Evolutionary conservation across 2,797 vertebrate genomes (phyloP).

Genomic region (Ctenochaetus hawaiiensis): DNA sequence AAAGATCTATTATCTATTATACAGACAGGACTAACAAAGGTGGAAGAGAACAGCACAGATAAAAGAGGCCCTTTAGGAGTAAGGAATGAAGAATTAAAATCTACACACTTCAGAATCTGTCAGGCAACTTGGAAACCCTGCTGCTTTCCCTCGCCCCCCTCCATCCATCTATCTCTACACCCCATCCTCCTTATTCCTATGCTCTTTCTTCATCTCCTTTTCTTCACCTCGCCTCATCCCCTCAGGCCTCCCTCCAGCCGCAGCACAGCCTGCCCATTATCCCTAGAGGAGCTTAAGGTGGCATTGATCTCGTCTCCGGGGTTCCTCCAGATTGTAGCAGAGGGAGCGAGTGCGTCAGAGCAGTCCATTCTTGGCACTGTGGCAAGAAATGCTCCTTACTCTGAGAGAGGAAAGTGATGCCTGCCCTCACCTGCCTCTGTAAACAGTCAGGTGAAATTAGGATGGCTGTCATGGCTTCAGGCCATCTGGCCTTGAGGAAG

Average conservation of each 20-base stretch:
- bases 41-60: background rate
- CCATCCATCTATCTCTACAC: background rate
- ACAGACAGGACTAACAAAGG: background rate
- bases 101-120: conserved; percentile 10
- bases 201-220: conserved; percentile 50
- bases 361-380: conserved; percentile 53
- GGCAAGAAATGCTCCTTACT: conserved; percentile 28
- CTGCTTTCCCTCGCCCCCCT: conserved; percentile 20
- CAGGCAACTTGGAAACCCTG: conserved; percentile 19
- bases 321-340: conserved; percentile 73
- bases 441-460: conserved; percentile 43
- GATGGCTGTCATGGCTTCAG: conserved; percentile 1
- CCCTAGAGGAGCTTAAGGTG: conserved; percentile 75
- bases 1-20: background rate
- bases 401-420: conserved; percentile 37
- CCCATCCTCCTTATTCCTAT: conserved; percentile 35
- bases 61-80: conserved; percentile 3
- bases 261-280: conserved; percentile 71
- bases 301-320: conserved; percentile 73
- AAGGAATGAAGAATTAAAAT: conserved; percentile 24
- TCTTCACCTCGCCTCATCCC: conserved; percentile 59
- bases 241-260: conserved; percentile 62
- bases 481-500: conserved; percentile 39
- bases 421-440: conserved; percentile 31
- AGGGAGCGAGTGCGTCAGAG: conserved; percentile 73